These are phyloP conservation scores for Porites lutea DNA, from an alignment of 64 coral and sea anemone genomes.

Conservation along the genomic window DNA sequence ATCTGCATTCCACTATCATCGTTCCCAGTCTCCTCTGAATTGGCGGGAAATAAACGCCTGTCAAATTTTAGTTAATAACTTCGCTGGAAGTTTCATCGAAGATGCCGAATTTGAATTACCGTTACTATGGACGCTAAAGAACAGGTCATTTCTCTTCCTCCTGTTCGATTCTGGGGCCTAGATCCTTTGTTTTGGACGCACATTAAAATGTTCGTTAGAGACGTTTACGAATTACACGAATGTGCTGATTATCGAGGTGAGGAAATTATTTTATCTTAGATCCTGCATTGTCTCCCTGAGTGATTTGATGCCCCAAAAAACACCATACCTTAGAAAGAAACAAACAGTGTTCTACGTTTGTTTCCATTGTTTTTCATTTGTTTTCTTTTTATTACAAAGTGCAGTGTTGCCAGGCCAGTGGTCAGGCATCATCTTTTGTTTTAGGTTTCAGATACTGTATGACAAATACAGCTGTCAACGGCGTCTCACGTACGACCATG, in stretches of 20 bases:
- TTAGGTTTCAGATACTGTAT: too few relatives aligned
- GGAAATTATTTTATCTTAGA: not conserved
- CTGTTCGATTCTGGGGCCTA: slow-evolving; percentile 78
- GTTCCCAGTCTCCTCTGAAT: not conserved
- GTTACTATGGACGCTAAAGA: slow-evolving; percentile 13
- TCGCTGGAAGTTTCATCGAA: not conserved
- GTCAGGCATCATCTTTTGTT: too few relatives aligned
- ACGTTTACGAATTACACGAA: slow-evolving; percentile 56
- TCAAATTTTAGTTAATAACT: not conserved
- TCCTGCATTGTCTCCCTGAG: too few relatives aligned
- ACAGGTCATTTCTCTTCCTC: not conserved
- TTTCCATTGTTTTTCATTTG: too few relatives aligned
- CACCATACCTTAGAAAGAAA: too few relatives aligned
- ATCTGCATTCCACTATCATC: not conserved
- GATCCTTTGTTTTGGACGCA: slow-evolving; percentile 85
- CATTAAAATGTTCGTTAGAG: slow-evolving; percentile 78
- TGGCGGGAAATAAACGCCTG: not conserved
- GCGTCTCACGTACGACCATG: too few relatives aligned
- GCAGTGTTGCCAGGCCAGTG: too few relatives aligned
- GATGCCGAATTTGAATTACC: not conserved
- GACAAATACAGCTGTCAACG: too few relatives aligned
- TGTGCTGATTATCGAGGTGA: slow-evolving; percentile 76
- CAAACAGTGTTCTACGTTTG: too few relatives aligned
- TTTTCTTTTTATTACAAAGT: too few relatives aligned
- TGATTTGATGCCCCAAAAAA: too few relatives aligned